phyloP scores from a whole-genome alignment of 2,797 vertebrate species.

The Alouatta caraya region DNA sequence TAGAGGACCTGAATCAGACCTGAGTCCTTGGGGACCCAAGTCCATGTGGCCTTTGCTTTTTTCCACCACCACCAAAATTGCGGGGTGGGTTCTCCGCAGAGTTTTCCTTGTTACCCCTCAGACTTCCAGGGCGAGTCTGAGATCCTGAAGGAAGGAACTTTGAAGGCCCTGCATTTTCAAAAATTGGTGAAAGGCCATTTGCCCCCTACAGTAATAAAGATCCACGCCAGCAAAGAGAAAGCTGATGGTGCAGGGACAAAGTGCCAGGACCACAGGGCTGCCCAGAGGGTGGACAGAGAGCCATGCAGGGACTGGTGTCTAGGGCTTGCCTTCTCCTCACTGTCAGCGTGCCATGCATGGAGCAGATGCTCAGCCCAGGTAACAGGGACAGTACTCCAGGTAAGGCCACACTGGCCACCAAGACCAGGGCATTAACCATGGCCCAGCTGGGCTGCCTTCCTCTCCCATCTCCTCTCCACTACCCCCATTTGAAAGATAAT shows the following conservation, averaged over 20 bases:
- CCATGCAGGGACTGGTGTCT: too few species aligned
- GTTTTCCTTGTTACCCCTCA: neutral
- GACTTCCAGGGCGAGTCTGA: neutral
- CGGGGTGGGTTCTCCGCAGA: neutral
- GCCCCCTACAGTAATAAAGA: neutral
- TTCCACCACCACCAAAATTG: neutral
- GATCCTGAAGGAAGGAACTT: neutral
- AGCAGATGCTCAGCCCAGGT: neutral
- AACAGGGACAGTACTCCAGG: neutral
- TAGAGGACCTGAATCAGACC: neutral
- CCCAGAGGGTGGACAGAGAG: neutral
- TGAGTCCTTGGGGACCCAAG: neutral
- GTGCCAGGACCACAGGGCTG: neutral
- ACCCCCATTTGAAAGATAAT: neutral
- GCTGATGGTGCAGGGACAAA: neutral
- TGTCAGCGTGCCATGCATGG: neutral
- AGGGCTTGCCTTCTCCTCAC: neutral
- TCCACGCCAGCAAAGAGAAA: neutral
- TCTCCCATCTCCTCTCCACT: neutral
- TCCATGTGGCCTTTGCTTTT: neutral
- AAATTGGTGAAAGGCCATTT: neutral
- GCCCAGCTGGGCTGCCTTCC: neutral
- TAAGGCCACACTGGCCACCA: neutral
- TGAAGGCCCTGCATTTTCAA: neutral
- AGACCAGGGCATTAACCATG: neutral